Evolutionary conservation across 2,113 vertebrate species (phyloP).

Genomic region (Trichomycterus rosablanca): DNA sequence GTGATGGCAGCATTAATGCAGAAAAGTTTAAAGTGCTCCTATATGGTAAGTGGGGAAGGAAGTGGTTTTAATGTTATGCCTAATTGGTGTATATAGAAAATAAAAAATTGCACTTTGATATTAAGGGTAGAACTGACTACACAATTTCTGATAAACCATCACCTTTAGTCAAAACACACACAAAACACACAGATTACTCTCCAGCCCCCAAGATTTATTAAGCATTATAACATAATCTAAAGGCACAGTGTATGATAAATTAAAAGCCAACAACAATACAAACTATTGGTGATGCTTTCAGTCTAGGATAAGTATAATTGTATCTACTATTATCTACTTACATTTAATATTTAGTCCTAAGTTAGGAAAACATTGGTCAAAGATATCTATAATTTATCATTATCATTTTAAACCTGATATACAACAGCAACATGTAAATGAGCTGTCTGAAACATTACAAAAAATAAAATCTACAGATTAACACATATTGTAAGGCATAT

Average conservation of each 20-base stretch:
- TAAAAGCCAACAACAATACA: conserved; percentile 1
- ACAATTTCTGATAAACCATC: too few relatives aligned
- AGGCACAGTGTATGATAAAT: conserved; percentile 23
- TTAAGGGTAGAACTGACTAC: too few relatives aligned
- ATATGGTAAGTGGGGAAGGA: too few relatives aligned
- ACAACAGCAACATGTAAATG: neutral
- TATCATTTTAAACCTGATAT: neutral
- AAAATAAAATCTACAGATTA: neutral
- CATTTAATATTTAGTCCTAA: neutral
- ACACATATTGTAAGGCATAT: conserved; percentile 5
- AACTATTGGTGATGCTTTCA: neutral
- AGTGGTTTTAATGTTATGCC: too few relatives aligned
- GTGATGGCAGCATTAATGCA: too few relatives aligned
- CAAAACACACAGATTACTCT: too few relatives aligned
- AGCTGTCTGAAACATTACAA: neutral
- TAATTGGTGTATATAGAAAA: too few relatives aligned
- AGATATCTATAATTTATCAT: neutral
- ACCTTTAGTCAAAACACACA: too few relatives aligned
- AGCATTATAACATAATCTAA: conserved; percentile 31
- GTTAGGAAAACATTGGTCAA: too few relatives aligned
- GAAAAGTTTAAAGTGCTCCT: too few relatives aligned
- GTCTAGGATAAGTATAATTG: neutral
- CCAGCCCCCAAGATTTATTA: conserved; percentile 34
- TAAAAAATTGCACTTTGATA: too few relatives aligned
- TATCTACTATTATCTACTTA: neutral